Evolutionary conservation across 92 coral and sea anemone species (phyloP).

Genomic region (Epizoanthus fatuus): DNA sequence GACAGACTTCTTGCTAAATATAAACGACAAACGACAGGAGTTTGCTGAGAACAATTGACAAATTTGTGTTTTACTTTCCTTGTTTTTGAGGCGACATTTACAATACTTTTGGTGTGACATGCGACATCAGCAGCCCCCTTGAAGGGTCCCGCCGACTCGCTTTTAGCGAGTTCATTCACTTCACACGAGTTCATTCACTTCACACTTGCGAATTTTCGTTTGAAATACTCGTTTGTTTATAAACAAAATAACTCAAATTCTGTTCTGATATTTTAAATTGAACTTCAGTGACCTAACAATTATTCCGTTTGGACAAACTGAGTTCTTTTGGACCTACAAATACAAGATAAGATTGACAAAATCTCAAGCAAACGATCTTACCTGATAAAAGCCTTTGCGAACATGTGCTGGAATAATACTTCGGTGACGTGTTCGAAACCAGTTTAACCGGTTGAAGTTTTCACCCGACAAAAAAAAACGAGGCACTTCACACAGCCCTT

Average conservation of each 20-base stretch:
- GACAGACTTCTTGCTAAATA: no score
- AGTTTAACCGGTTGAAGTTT: slow-evolving; percentile 18
- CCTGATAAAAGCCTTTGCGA: slow-evolving; percentile 17
- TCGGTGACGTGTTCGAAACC: slow-evolving; percentile 8
- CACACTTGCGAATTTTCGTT: slow-evolving; percentile 12
- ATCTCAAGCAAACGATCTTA: slow-evolving; percentile 20
- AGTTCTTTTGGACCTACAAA: slow-evolving; percentile 1
- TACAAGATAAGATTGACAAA: slow-evolving; percentile 18
- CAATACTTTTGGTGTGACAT: slow-evolving; percentile 11
- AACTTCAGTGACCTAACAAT: slow-evolving; percentile 11
- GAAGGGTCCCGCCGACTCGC: not conserved
- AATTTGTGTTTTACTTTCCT: not conserved
- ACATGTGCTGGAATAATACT: slow-evolving; percentile 24
- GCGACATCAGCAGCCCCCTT: slow-evolving; percentile 17
- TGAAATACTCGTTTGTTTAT: not conserved
- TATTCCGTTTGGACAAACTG: slow-evolving; percentile 5
- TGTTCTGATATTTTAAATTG: slow-evolving; percentile 3
- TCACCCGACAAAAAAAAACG: slow-evolving; percentile 8
- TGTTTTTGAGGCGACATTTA: slow-evolving; percentile 1
- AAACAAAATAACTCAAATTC: slow-evolving; percentile 11
- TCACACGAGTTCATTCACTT: slow-evolving; percentile 6
- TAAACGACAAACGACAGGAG: no score
- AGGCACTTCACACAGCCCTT: not conserved
- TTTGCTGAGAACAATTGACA: not conserved
- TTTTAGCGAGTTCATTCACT: slow-evolving; percentile 2